phyloP scores from a whole-genome alignment of 2,113 vertebrate species.

The Sylvietta virens region DNA sequence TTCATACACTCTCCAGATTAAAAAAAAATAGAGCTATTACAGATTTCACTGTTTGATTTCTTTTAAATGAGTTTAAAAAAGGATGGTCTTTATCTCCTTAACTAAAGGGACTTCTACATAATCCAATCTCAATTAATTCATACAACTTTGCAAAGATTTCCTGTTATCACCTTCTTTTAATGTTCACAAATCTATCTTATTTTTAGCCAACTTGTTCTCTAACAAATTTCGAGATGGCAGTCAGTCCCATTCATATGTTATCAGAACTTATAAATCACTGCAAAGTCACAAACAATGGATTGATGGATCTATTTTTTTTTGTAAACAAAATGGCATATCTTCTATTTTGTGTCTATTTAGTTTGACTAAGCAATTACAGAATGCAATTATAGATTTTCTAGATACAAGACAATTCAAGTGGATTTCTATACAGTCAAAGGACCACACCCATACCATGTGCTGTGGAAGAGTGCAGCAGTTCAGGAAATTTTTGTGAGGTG shows the following conservation, averaged over 20 bases:
- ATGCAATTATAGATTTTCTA: not conserved
- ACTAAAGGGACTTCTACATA: not conserved
- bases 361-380: not conserved
- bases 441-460: not conserved
- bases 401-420: not conserved
- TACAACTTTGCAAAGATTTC: not conserved
- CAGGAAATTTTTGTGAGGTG: not conserved
- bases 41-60: not conserved
- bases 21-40: not conserved
- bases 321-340: not conserved
- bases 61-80: not conserved
- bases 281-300: not conserved
- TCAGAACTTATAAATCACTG: not conserved
- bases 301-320: not conserved
- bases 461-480: not conserved
- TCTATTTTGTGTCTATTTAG: not conserved
- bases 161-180: not conserved
- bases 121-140: not conserved
- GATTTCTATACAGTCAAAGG: not conserved
- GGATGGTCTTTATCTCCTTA: not conserved
- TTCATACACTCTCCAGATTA: not conserved
- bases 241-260: not conserved
- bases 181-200: not conserved
- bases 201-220: not conserved
- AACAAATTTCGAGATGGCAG: not conserved